Evolutionary conservation across 53 echinoderm and acorn worm genomes (phyloP), one percentile per base, ranked within the genome.

Genomic region (Apostichopus leukothele): DNA sequence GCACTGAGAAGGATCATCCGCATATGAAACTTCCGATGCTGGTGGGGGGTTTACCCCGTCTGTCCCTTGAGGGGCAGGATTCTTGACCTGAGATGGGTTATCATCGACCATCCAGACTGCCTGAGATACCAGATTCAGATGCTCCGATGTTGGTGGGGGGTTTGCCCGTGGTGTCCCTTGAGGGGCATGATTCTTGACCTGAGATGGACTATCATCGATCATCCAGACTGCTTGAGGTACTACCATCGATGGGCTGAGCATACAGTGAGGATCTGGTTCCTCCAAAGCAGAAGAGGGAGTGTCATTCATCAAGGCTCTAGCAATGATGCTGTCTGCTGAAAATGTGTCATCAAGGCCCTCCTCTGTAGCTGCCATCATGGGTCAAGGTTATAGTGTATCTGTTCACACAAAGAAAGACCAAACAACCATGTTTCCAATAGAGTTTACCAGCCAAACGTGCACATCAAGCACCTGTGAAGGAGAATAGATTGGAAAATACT

Each of bases 181-280:
- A 61, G 9, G 9, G 60, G 59, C 20, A 53, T n/a, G 63, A 76
- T 76, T 76, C 50, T 76, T 76, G 26, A 52, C 26, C 12, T 76
- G 5, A 13, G 61, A 27, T 18, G 76, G 18, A 57, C 86, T 84
- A 89, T 89, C 92, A 55, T 60, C 89, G 53, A 94, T 89, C n/a
- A 90, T 91, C 78, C 92, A 91, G 83, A 88, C 91, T 50, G 92
- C 86, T 76, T 94, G 94, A 14, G 94, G 89, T 50, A 94, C 91
- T 9, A 87, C 89, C 79, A 94, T 84, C 5, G 94, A 92, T 25
- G 94, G 92, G 53, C 92, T 92, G 79, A 92, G 89, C 78, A 92
- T 88, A 55, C 89, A 92, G 74, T 92, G 92, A 19, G 92, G 92
- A 63, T 92, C 92, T 0, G 92, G 92, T 73, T 92, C 92, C 59